Base-by-base conservation (phyloP, 2,797 vertebrate genomes). In the Pipistrellus kuhlii region DNA sequence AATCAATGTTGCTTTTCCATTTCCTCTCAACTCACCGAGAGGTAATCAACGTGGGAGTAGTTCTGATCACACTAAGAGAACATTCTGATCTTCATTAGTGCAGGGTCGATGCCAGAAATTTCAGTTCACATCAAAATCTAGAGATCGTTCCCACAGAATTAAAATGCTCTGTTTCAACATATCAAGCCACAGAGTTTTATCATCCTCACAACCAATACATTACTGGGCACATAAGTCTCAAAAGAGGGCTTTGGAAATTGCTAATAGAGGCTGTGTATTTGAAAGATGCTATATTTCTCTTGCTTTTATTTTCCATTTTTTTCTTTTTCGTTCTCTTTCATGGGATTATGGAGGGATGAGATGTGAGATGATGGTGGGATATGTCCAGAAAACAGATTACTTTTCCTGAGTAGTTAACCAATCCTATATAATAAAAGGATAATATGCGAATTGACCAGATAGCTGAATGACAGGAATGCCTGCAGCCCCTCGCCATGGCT, bases 61-160 rank as follows among this genome's bases (percentile, higher is more conserved):
- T 41, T 92, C 93, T 62, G 95, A 66, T 92, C 71, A 75, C 1
- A 25, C 66, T 71, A 91, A 97, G 92, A 88, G 95, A 97, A 89
- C 71, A 95, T 96, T 97, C 97, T 93, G 91, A 93, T 96, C 97
- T 93, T 89, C 96, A 96, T 97, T 95, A 97, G 83, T 23, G 6
- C 38, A 90, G n/a, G 55, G 71, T 97, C 30, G 35, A 97, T 95
- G 83, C 46, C 78, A 85, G 88, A 80, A 81, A 93, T 88, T 86
- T 81, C 89, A 94, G 85, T 96, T 95, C 81, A 92, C 72, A 89
- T 92, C 18, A 68, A 95, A 95, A 95, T 84, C 30, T 35, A 90
- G 20, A 92, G 85, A 86, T 8, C 30, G 53, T 86, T 94, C 8
- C 30, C 59, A 21, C 32, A 57, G 44, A 96, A 93, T 95, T 95